Evolutionary conservation across 2,797 vertebrate species (phyloP).

Genomic region (Phylloscopus collybita): DNA sequence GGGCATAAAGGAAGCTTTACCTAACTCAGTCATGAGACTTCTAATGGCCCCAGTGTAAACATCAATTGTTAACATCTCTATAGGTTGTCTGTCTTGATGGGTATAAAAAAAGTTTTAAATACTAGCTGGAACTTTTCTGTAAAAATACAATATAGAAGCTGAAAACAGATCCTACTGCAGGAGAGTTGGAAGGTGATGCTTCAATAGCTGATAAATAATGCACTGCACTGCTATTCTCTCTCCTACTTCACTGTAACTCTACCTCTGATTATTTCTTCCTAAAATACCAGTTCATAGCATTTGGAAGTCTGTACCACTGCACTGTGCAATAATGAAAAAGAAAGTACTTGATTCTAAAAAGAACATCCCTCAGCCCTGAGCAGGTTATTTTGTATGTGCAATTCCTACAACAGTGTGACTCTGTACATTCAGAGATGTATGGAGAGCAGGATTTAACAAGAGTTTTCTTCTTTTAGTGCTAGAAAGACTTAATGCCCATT

Average conservation of each 20-base stretch:
- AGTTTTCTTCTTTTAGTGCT: not conserved
- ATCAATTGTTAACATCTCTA: not conserved
- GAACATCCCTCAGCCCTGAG: not conserved
- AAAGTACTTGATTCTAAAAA: not conserved
- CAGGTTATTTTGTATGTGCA: not conserved
- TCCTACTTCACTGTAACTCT: not conserved
- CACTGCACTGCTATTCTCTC: conserved; percentile 6
- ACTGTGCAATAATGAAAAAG: not conserved
- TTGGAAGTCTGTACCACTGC: not conserved
- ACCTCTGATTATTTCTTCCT: not conserved
- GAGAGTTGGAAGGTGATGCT: not conserved
- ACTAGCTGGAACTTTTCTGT: not conserved
- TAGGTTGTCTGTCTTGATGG: not conserved
- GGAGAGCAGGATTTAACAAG: not conserved
- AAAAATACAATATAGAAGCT: not conserved
- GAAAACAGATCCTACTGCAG: not conserved
- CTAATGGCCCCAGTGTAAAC: not conserved
- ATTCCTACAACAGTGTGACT: not conserved
- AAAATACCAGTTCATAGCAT: not conserved
- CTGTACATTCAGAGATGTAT: not conserved
- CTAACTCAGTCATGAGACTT: not conserved
- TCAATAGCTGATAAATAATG: conserved; percentile 65
- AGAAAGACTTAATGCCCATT: not conserved
- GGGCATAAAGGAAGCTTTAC: not conserved
- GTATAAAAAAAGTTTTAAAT: not conserved